Conservation (phyloP, 1,140 invertebrate species). For the Diorhabda sublineata region DNA sequence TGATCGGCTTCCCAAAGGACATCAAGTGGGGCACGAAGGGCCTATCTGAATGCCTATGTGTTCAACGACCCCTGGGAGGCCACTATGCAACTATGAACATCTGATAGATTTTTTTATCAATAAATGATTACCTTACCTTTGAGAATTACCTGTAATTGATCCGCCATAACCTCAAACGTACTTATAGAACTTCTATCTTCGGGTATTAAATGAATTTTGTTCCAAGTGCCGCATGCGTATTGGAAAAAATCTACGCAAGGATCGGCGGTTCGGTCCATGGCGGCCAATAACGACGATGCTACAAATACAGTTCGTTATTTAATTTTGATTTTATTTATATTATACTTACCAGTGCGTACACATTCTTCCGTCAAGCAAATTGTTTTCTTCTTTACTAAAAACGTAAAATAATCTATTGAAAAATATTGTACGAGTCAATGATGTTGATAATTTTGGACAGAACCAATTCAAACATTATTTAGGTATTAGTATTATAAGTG, state of each 20-base stretch:
- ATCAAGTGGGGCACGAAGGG: too few species aligned
- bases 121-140: slow-evolving; percentile 52
- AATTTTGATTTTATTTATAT: not conserved
- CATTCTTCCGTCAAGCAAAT: slow-evolving; percentile 69
- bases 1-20: too few species aligned
- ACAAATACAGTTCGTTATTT: slow-evolving; percentile 22
- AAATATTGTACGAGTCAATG: not conserved
- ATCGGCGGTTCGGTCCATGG: slow-evolving; percentile 75
- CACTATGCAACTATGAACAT: too few species aligned
- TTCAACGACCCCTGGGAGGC: too few species aligned
- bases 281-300: slow-evolving; percentile 79
- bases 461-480: too few species aligned
- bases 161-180: slow-evolving; percentile 81
- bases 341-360: slow-evolving; percentile 60
- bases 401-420: not conserved
- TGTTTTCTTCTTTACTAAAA: slow-evolving; percentile 49
- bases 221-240: slow-evolving; percentile 87
- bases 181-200: slow-evolving; percentile 83
- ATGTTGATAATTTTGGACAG: not conserved
- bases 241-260: slow-evolving; percentile 88
- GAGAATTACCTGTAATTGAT: slow-evolving; percentile 80
- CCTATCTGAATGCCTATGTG: too few species aligned
- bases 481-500: too few species aligned
- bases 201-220: slow-evolving; percentile 82
- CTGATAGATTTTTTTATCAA: too few species aligned